Conservation (phyloP, 2,113 vertebrate species). For the Channa argus region DNA sequence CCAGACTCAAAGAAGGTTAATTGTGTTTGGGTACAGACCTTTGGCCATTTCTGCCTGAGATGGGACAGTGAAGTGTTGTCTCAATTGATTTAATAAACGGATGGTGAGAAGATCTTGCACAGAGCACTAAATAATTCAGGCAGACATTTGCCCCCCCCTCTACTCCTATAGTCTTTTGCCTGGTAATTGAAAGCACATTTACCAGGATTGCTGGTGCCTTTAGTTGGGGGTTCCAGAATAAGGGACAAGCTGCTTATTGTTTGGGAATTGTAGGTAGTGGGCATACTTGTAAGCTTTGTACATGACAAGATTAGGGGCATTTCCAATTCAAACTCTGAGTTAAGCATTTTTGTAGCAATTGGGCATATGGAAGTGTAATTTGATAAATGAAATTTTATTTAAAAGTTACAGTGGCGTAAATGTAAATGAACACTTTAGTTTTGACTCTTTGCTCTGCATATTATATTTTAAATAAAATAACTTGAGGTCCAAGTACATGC, state of each 20-base stretch:
- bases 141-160: slow-evolving; percentile 47
- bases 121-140: slow-evolving; percentile 93
- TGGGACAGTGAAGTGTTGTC: slow-evolving; percentile 89
- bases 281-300: slow-evolving; percentile 39
- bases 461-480: not conserved
- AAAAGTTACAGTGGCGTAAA: not conserved
- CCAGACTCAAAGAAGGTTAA: slow-evolving; percentile 78
- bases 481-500: not conserved
- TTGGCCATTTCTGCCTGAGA: slow-evolving; percentile 85
- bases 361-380: not conserved
- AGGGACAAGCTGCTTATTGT: slow-evolving; percentile 79
- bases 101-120: slow-evolving; percentile 89
- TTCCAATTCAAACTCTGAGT: slow-evolving; percentile 23
- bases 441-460: no score
- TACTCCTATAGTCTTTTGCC: slow-evolving; percentile 81
- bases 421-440: no score
- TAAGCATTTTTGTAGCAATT: slow-evolving; percentile 12
- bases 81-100: slow-evolving; percentile 88
- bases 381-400: slow-evolving; percentile 13
- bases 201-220: slow-evolving; percentile 74
- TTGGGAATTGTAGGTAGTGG: slow-evolving; percentile 52
- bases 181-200: slow-evolving; percentile 97
- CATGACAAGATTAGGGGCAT: slow-evolving; percentile 20
- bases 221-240: slow-evolving; percentile 61
- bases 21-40: slow-evolving; percentile 81